Evolutionary conservation across 2,888 invertebrate genomes (phyloP).

Genomic region (Cloeon dipterum): DNA sequence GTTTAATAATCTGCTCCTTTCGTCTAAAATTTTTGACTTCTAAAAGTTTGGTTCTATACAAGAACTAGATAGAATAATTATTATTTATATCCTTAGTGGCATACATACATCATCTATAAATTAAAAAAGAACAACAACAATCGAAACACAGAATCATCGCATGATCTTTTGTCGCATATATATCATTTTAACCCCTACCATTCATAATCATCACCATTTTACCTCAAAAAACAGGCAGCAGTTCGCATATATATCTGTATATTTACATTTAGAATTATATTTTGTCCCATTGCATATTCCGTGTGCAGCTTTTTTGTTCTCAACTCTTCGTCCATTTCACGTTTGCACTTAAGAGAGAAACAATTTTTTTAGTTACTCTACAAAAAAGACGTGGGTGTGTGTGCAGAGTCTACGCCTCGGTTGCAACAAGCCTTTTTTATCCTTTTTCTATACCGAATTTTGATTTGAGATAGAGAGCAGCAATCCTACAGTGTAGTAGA

Average conservation of each 20-base stretch:
- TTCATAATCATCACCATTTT: background rate
- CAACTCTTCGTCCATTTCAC: background rate
- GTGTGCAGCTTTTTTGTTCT: background rate
- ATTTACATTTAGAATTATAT: slow-evolving; percentile 30
- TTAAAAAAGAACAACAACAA: slow-evolving; percentile 1
- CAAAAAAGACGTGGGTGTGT: too few relatives aligned
- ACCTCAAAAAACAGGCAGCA: slow-evolving; percentile 15
- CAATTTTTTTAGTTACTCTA: too few relatives aligned
- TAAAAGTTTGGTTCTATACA: slow-evolving; percentile 1
- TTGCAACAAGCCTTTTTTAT: too few relatives aligned
- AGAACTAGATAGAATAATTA: background rate
- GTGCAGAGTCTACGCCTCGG: too few relatives aligned
- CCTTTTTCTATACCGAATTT: too few relatives aligned
- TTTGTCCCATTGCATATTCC: slow-evolving; percentile 1
- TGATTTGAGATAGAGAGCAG: too few relatives aligned
- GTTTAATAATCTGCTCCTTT: too few relatives aligned
- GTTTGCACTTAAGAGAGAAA: too few relatives aligned
- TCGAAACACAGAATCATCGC: background rate
- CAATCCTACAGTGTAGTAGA: too few relatives aligned
- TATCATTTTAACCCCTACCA: background rate
- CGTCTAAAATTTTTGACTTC: background rate
- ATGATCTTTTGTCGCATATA: background rate
- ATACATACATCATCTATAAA: background rate
- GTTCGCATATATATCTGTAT: slow-evolving; percentile 11
- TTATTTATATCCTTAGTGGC: background rate